Conservation (phyloP, 1,140 invertebrate genomes). For the Nylanderia fulva region DNA sequence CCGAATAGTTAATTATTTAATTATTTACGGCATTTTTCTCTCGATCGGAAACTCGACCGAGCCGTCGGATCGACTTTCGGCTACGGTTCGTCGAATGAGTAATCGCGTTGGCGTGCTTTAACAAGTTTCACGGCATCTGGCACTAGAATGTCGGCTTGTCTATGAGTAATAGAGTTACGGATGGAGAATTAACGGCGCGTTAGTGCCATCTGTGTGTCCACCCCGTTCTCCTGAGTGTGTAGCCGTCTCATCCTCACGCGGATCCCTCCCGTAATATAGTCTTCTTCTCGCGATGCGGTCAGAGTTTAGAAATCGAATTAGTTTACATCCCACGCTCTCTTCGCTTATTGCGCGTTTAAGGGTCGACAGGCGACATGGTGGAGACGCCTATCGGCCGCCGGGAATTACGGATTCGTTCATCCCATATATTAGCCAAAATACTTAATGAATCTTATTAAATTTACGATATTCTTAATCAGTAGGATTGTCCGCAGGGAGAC, state of each 20-base stretch:
- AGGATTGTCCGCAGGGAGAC: no score
- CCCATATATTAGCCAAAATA: no score
- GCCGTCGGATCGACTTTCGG: neutral
- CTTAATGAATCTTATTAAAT: no score
- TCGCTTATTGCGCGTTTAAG: slow-evolving; percentile 78
- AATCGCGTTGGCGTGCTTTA: slow-evolving; percentile 76
- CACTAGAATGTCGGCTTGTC: slow-evolving; percentile 83
- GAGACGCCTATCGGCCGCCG: no score
- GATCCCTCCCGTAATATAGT: slow-evolving; percentile 45
- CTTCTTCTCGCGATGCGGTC: slow-evolving; percentile 80
- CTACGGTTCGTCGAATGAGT: slow-evolving; percentile 62
- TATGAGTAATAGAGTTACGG: slow-evolving; percentile 87
- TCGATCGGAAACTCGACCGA: neutral
- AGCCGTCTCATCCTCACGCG: slow-evolving; percentile 57
- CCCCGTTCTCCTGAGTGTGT: slow-evolving; percentile 66
- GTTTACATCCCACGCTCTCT: slow-evolving; percentile 79
- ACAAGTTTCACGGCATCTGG: slow-evolving; percentile 85
- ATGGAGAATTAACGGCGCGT: slow-evolving; percentile 85
- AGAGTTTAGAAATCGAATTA: slow-evolving; percentile 87
- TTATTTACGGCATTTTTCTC: neutral
- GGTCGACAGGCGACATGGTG: no score
- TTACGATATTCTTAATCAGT: no score
- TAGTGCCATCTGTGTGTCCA: slow-evolving; percentile 86
- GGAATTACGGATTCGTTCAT: no score
- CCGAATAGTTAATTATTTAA: neutral